Percentiles rank a stretch among this genome's conserved stretches.
phyloP scores from a whole-genome alignment of 2,113 vertebrate genomes.

The Scytalopus superciliaris region DNA sequence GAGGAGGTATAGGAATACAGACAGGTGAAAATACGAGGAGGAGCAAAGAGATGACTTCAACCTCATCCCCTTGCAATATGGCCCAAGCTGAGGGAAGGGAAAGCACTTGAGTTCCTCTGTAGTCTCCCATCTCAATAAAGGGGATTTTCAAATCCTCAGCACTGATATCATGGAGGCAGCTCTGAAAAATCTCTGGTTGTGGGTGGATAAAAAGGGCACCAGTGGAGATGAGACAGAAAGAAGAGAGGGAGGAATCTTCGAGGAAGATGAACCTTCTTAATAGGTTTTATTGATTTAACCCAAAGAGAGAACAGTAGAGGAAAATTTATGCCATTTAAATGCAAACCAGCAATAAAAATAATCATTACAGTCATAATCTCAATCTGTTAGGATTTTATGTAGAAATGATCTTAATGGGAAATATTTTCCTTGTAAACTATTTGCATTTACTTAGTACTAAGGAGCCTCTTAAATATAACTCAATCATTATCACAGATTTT shows the following conservation, averaged over 20 bases:
- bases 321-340: slow-evolving; percentile 60
- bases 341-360: slow-evolving; percentile 68
- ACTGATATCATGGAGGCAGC: slow-evolving; percentile 22
- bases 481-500: neutral
- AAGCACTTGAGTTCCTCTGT: neutral
- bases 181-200: slow-evolving; percentile 46
- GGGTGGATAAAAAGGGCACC: slow-evolving; percentile 65
- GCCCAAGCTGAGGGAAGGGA: neutral
- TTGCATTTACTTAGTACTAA: slow-evolving; percentile 13
- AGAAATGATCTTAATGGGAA: slow-evolving; percentile 51
- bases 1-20: neutral
- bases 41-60: neutral
- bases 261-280: slow-evolving; percentile 40
- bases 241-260: slow-evolving; percentile 45
- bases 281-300: slow-evolving; percentile 59
- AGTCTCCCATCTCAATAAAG: neutral
- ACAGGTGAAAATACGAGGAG: neutral
- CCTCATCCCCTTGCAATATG: neutral
- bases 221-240: slow-evolving; percentile 47
- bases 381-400: slow-evolving; percentile 61
- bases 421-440: slow-evolving; percentile 38
- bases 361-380: slow-evolving; percentile 52
- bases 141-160: slow-evolving; percentile 26
- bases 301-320: slow-evolving; percentile 49
- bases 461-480: slow-evolving; percentile 33